phyloP scores from a whole-genome alignment of 1,140 invertebrate genomes.

The Euura saliciscinereae region DNA sequence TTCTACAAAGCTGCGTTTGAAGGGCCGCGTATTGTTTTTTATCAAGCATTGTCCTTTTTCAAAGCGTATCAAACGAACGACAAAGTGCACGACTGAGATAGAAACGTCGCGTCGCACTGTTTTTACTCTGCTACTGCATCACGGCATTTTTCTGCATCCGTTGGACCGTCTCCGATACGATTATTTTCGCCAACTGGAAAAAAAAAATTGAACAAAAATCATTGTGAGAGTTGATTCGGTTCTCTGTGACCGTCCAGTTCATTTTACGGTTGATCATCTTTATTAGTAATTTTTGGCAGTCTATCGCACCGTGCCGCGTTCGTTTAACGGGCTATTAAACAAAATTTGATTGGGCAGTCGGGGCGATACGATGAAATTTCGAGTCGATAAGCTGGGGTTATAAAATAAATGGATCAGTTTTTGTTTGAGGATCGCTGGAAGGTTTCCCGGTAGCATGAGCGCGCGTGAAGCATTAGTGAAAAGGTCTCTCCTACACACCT shows the following conservation, averaged over 20 bases:
- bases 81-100: slow-evolving; percentile 26
- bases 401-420: no score
- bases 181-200: not conserved
- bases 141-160: not conserved
- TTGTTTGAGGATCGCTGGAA: not conserved
- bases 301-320: no score
- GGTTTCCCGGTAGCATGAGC: not conserved
- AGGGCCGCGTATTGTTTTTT: slow-evolving; percentile 38
- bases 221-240: no score
- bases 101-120: not conserved
- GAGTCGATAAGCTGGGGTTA: no score
- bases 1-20: slow-evolving; percentile 32
- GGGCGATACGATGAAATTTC: no score
- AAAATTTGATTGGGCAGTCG: no score
- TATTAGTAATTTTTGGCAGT: no score
- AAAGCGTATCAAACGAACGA: slow-evolving; percentile 38
- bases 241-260: no score
- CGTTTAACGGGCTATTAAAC: no score
- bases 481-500: slow-evolving; percentile 1
- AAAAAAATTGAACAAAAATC: not conserved
- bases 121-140: not conserved
- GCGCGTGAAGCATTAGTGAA: not conserved
- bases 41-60: slow-evolving; percentile 36
- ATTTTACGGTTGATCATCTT: no score
- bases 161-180: not conserved